Evolutionary conservation across 1,140 invertebrate species (phyloP).

Genomic region (Achroia grisella): DNA sequence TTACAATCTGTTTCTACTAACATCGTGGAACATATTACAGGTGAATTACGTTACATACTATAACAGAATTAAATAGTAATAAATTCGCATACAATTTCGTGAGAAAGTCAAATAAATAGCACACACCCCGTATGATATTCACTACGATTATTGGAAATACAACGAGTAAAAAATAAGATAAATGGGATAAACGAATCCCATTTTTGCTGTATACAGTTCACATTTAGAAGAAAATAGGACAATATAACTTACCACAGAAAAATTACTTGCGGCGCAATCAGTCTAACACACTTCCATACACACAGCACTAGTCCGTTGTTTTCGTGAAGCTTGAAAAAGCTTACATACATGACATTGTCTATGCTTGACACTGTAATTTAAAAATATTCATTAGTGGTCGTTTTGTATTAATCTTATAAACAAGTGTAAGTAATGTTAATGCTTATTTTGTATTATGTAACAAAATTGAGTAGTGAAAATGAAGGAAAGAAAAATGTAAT

Average conservation of each 20-base stretch:
- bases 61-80: too few relatives aligned
- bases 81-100: constrained; percentile 5
- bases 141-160: constrained; percentile 29
- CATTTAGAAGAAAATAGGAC: neutral
- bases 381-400: too few relatives aligned
- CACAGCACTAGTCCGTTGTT: constrained; percentile 68
- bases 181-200: too few relatives aligned
- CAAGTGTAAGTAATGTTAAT: too few relatives aligned
- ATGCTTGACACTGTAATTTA: constrained; percentile 20
- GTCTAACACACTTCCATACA: constrained; percentile 71
- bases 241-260: constrained; percentile 51
- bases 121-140: constrained; percentile 40
- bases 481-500: too few relatives aligned
- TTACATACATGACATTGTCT: constrained; percentile 52
- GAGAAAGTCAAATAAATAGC: constrained; percentile 27
- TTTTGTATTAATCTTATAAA: too few relatives aligned
- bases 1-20: too few relatives aligned
- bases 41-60: too few relatives aligned
- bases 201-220: too few relatives aligned
- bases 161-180: neutral
- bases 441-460: too few relatives aligned
- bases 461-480: too few relatives aligned
- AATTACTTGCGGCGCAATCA: constrained; percentile 73
- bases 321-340: constrained; percentile 72
- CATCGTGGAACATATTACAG: too few relatives aligned